Evolutionary conservation across 2,888 invertebrate genomes (phyloP).

Genomic region (Rhagonycha lutea): DNA sequence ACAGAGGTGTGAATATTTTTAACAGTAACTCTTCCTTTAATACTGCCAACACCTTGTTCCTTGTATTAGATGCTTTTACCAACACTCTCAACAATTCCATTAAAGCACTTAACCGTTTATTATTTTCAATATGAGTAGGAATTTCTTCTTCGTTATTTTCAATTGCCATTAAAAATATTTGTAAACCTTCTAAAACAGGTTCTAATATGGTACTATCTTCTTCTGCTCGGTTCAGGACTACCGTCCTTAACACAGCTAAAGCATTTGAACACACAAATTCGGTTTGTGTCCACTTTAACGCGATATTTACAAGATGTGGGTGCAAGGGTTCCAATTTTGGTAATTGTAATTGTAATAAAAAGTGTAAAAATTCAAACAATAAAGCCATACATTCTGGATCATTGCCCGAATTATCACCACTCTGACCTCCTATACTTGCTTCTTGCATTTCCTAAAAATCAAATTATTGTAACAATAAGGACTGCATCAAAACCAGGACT

Average conservation of each 20-base stretch:
- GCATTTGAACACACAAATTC: slow-evolving; percentile 56
- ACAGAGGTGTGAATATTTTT: slow-evolving; percentile 52
- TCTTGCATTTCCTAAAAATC: slow-evolving; percentile 41
- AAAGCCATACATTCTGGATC: slow-evolving; percentile 57
- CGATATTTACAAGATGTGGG: slow-evolving; percentile 52
- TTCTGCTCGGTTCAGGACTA: slow-evolving; percentile 49
- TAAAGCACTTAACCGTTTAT: slow-evolving; percentile 54
- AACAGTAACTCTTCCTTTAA: slow-evolving; percentile 52
- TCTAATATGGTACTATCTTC: slow-evolving; percentile 43
- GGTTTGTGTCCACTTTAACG: slow-evolving; percentile 58
- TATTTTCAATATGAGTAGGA: slow-evolving; percentile 45
- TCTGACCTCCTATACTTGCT: slow-evolving; percentile 39
- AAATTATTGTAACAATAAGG: neutral
- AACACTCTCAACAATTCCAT: slow-evolving; percentile 58
- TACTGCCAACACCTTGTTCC: slow-evolving; percentile 50
- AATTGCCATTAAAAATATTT: slow-evolving; percentile 53
- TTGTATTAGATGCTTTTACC: slow-evolving; percentile 47
- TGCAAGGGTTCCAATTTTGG: slow-evolving; percentile 52
- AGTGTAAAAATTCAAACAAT: slow-evolving; percentile 58
- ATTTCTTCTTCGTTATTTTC: slow-evolving; percentile 46
- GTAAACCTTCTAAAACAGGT: slow-evolving; percentile 47
- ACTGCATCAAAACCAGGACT: no score
- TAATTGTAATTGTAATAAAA: slow-evolving; percentile 55
- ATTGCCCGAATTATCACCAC: slow-evolving; percentile 32
- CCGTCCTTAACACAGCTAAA: slow-evolving; percentile 52